phyloP scores from a whole-genome alignment of 1,140 invertebrate genomes.

The Tyrophagus putrescentiae region DNA sequence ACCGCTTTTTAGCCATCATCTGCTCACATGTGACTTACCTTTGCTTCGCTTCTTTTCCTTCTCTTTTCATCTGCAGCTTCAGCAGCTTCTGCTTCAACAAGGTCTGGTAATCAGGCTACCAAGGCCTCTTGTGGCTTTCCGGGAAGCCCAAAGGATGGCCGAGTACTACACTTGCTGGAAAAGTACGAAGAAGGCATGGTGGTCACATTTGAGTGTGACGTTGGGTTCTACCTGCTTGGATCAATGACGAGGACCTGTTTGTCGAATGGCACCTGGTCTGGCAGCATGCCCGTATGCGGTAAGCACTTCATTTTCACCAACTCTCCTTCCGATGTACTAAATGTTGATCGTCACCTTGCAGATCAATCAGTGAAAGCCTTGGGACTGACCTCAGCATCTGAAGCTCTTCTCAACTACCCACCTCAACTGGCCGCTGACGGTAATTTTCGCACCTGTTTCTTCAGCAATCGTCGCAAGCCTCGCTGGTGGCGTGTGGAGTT shows the following conservation, averaged over 20 bases:
- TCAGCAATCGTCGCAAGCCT: conserved; percentile 30
- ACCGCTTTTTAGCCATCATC: too few relatives aligned
- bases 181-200: conserved; percentile 18
- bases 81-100: not conserved
- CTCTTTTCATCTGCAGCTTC: not conserved
- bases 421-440: conserved; percentile 32
- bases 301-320: conserved; percentile 1
- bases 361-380: conserved; percentile 28
- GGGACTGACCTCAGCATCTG: conserved; percentile 28
- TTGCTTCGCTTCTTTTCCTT: not conserved
- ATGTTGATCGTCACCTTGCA: conserved; percentile 18
- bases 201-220: conserved; percentile 24
- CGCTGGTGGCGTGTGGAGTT: conserved; percentile 34
- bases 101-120: not conserved
- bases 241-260: conserved; percentile 24
- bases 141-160: conserved; percentile 25
- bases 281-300: conserved; percentile 28
- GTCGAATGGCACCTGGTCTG: conserved; percentile 26
- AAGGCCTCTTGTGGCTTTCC: conserved; percentile 25
- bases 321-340: not conserved
- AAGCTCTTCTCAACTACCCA: conserved; percentile 30
- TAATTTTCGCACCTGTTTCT: conserved; percentile 30
- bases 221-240: conserved; percentile 25
- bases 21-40: too few relatives aligned
- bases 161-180: conserved; percentile 15